These are phyloP conservation scores for Pleuronectes platessa DNA, from an alignment of 2,113 vertebrate species.

Conservation along the genomic window DNA sequence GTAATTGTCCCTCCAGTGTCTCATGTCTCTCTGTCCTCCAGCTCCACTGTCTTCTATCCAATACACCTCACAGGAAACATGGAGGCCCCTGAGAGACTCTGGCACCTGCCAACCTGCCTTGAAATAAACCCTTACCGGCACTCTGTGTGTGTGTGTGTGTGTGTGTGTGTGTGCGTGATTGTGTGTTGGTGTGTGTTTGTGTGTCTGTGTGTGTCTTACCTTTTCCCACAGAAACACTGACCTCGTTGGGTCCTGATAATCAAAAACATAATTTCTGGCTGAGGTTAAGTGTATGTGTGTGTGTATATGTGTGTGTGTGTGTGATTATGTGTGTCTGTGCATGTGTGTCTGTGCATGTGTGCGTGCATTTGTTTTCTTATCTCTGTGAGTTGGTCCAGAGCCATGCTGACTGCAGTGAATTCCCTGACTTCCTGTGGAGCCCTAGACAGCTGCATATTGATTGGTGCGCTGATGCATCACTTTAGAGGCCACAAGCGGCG, in stretches of 20 bases:
- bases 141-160: not conserved
- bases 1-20: constrained; percentile 1
- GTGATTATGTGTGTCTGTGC: not conserved
- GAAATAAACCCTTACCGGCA: constrained; percentile 60
- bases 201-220: constrained; percentile 9
- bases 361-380: constrained; percentile 34
- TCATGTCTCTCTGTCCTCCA: constrained; percentile 8
- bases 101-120: constrained; percentile 63
- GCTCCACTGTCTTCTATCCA: constrained; percentile 21
- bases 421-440: constrained; percentile 69
- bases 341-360: constrained; percentile 5
- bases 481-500: constrained; percentile 33
- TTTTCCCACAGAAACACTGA: no score
- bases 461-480: constrained; percentile 58
- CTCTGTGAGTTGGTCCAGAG: constrained; percentile 46
- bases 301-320: constrained; percentile 2
- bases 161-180: no score
- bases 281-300: no score
- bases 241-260: no score
- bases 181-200: not conserved
- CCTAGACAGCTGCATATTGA: constrained; percentile 70
- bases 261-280: no score
- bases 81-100: constrained; percentile 29
- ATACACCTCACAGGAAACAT: constrained; percentile 50
- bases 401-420: constrained; percentile 67